Evolutionary conservation across 2,888 invertebrate genomes (phyloP), one percentile per base, ranked within the genome.

Genomic region (Euproctis similis): DNA sequence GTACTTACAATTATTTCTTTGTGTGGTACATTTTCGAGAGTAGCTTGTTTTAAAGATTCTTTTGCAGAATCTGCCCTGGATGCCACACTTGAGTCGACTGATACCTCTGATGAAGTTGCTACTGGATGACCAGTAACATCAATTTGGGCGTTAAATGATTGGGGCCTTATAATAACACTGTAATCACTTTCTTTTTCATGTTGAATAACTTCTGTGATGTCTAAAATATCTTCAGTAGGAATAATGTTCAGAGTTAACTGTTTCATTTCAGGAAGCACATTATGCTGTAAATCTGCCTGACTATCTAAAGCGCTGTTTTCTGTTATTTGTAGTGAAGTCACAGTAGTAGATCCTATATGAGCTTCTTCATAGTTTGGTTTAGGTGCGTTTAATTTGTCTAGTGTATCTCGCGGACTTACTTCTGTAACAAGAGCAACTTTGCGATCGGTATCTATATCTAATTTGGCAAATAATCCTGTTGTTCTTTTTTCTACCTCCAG

Each of bases 1-100:
- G 88, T 86, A 23, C 77, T 84, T 21, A 85, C 72, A 12, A 86
- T 55, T 14, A 90, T 37, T 52, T 88, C 85, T 55, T 87, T 86
- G 31, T 85, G 63, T 19, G 86, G 73, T 24, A 86, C 69, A 42
- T 87, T 87, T 33, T 82, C 78, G 13, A 86, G 31, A n/a, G 56
- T 67, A 2, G 90, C 90, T 26, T 65, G 75, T 37, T 70, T 77
- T 11, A 60, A 42, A 12, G 46, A 34, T 8, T 40, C 36, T 26
- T 35, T 26, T 6, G 43, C 24, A 21, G 40, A 34, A 12, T 49
- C 46, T 22, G 65, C 44, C 1, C 64, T 52, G 21, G 42, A 46
- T 25, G 69, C 77, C 8, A 84, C 37, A 40, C 68, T 75, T 2
- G 71, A 72, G 39, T 86, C 82, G 10, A 70, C 43, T 19, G 72